Percentiles rank a stretch among this genome's conserved stretches.
Evolutionary conservation across 2,797 vertebrate species (phyloP).

Genomic region (Telmatherina bonti): DNA sequence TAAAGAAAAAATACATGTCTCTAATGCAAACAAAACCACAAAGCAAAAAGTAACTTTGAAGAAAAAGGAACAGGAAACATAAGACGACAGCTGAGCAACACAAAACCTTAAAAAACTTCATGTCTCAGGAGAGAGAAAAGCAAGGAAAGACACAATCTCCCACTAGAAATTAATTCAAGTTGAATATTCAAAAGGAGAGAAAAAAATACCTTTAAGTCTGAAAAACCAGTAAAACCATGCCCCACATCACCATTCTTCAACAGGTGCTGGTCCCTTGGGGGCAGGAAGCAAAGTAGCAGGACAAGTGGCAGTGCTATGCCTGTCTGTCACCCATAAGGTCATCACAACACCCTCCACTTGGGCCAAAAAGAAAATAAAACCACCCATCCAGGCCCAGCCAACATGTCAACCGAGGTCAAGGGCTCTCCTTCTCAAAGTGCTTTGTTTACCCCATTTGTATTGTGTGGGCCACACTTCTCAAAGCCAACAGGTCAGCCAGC

Average conservation of each 20-base stretch:
- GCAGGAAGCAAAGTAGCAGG: slow-evolving; percentile 53
- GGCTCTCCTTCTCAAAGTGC: slow-evolving; percentile 55
- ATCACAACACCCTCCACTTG: slow-evolving; percentile 56
- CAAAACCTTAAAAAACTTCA: slow-evolving; percentile 22
- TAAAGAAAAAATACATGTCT: too few relatives aligned
- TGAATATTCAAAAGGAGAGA: slow-evolving; percentile 26
- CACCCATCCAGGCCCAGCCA: slow-evolving; percentile 42
- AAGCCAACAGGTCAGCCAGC: slow-evolving; percentile 67
- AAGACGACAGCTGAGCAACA: slow-evolving; percentile 46
- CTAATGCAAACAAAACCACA: background rate
- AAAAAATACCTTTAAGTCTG: slow-evolving; percentile 17
- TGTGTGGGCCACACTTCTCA: slow-evolving; percentile 76
- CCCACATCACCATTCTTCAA: slow-evolving; percentile 23
- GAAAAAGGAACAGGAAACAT: slow-evolving; percentile 42
- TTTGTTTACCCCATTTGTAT: slow-evolving; percentile 79
- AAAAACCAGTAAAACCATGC: slow-evolving; percentile 33
- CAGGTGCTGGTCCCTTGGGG: slow-evolving; percentile 51
- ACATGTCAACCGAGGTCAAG: slow-evolving; percentile 80
- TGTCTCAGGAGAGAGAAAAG: slow-evolving; percentile 9
- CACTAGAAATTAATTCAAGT: slow-evolving; percentile 39
- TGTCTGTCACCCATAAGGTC: slow-evolving; percentile 59
- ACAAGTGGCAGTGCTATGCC: slow-evolving; percentile 44
- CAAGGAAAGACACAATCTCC: slow-evolving; percentile 26
- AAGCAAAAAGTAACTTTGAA: background rate
- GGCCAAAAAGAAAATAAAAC: slow-evolving; percentile 59